Base-by-base conservation (phyloP, 2,888 invertebrate genomes). In the Idaea straminata region DNA sequence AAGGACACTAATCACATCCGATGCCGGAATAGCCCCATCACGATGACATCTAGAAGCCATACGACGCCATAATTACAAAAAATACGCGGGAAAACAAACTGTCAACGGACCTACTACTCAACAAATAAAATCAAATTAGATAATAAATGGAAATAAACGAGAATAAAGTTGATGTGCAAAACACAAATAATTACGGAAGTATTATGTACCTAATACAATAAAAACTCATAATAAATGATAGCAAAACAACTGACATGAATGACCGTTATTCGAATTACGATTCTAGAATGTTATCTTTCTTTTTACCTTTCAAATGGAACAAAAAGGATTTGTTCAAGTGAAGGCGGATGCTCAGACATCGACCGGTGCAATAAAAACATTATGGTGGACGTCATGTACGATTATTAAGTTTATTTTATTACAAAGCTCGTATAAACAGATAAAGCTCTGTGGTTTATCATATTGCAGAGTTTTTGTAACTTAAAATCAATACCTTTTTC, bases 1-100 rank as follows among this genome's bases (percentile, higher is more conserved):
- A 82, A 82, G 85, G 85, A 76, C 83, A 71, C 67, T 75, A 77
- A 79, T 80, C 74, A 78, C 77, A 76, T 75, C 75, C 75, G 74
- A 72, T 70, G 74, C 83, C 83, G 83, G 85, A 84, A 85, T 81
- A 81, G 79, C 76, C 77, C 81, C 80, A 84, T 85, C 84, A 84
- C 66, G 74, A 70, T 80, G 83, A 80, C 81, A 79, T 72, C 66
- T 74, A 67, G 72, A 73, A 77, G 61, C 67, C 61, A 69, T 68
- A 69, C 62, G 72, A 77, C 78, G 77, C 74, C 67, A 66, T 69
- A 71, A 69, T 69, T 72, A 77, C 74, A 79, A 78, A 71, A 72
- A 74, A 71, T 69, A 67, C 72, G 75, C 77, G 77, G 78, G 76
- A 77, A 76, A 75, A 74, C 75, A 74, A 72, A 71, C 69, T 76